Conservation (phyloP, 1,140 invertebrate genomes). For the Myzus persicae region DNA sequence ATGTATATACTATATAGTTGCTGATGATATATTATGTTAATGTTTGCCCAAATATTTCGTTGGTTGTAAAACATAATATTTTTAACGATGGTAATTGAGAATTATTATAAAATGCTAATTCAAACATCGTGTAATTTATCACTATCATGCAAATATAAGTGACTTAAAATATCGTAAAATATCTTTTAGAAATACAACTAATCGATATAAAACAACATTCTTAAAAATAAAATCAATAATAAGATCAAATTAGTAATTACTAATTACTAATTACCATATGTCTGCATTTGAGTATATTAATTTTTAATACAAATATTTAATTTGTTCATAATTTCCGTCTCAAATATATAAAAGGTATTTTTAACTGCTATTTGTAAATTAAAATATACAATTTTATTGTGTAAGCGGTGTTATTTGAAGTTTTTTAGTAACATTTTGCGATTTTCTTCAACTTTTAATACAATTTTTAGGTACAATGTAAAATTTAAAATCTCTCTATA, state of each 20-base stretch:
- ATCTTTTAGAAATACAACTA: background rate
- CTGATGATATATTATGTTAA: background rate
- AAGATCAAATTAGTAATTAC: no score
- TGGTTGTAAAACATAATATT: background rate
- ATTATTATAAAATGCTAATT: conserved; percentile 9
- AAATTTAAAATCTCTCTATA: background rate
- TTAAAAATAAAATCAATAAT: background rate
- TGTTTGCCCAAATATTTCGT: background rate
- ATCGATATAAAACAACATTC: background rate
- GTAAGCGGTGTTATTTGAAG: no score
- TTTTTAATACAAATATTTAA: background rate
- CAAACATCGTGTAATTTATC: background rate
- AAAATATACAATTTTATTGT: background rate
- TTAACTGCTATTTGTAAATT: background rate
- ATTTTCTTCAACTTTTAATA: no score
- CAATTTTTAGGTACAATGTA: background rate
- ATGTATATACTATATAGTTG: background rate
- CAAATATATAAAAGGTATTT: background rate
- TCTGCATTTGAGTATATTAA: no score
- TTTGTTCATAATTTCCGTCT: background rate
- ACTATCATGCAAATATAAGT: background rate
- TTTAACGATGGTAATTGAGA: background rate
- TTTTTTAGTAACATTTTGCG: no score
- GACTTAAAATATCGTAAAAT: background rate
- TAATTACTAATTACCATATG: no score